Evolutionary conservation across 1,140 invertebrate species (phyloP).

Genomic region (Trachymyrmex septentrionalis): DNA sequence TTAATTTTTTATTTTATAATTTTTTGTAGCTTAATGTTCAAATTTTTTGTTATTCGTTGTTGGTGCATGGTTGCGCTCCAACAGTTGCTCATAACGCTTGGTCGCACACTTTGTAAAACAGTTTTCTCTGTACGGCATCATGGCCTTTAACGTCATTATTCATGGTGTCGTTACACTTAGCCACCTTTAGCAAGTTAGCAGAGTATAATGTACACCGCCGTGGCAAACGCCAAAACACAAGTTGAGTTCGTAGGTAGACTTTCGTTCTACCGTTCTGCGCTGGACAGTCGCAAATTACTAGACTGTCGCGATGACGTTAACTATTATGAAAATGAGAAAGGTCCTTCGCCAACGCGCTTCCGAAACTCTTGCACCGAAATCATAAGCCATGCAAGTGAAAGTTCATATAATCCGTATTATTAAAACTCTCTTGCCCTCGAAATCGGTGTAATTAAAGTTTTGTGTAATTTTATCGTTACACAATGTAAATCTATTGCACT

Average conservation of each 20-base stretch:
- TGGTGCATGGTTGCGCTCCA: not conserved
- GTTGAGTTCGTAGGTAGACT: constrained; percentile 57
- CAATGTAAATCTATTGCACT: not conserved
- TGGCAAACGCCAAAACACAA: constrained; percentile 56
- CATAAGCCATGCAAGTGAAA: constrained; percentile 51
- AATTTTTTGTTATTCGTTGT: constrained; percentile 23
- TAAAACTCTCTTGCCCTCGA: constrained; percentile 22
- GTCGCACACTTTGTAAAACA: constrained; percentile 47
- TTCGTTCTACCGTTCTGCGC: constrained; percentile 42
- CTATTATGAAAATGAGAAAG: constrained; percentile 64
- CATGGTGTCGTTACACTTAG: constrained; percentile 58
- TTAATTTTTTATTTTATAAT: constrained; percentile 18
- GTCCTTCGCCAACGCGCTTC: constrained; percentile 42
- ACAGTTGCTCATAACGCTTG: not conserved
- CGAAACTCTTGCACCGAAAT: constrained; percentile 52
- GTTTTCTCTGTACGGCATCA: constrained; percentile 39
- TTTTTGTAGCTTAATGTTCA: constrained; percentile 15
- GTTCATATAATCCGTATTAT: constrained; percentile 48
- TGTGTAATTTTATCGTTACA: not conserved
- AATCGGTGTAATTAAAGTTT: constrained; percentile 34
- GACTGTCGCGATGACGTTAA: constrained; percentile 60
- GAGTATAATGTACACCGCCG: constrained; percentile 46
- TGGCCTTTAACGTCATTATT: constrained; percentile 54
- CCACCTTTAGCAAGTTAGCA: constrained; percentile 56
- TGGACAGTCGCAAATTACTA: constrained; percentile 66